Conservation (phyloP, 2,797 vertebrate species). For the Enteromius thamalakanensis region DNA sequence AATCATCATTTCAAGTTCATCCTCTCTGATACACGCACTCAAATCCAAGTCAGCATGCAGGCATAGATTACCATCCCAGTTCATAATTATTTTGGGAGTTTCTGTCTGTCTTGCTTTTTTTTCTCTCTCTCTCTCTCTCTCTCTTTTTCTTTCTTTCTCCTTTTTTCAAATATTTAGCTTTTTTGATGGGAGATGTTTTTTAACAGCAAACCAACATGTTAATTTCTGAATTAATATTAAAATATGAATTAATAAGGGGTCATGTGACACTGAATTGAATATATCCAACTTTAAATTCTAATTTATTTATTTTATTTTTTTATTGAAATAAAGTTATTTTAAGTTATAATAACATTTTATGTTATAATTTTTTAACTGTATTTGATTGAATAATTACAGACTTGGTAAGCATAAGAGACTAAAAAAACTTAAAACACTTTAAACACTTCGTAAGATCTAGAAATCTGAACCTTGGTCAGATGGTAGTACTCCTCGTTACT, state of each 20-base stretch:
- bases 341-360: not conserved
- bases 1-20: not conserved
- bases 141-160: too few species aligned
- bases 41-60: not conserved
- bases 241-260: not conserved
- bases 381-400: not conserved
- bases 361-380: not conserved
- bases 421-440: too few species aligned
- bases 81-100: not conserved
- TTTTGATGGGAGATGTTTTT: too few species aligned
- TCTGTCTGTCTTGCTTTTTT: too few species aligned
- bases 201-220: not conserved
- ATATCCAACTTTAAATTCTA: too few species aligned
- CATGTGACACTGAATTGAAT: not conserved
- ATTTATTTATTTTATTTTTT: too few species aligned
- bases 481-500: too few species aligned
- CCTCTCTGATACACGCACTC: not conserved
- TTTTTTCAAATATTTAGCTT: too few species aligned
- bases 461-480: too few species aligned
- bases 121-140: too few species aligned
- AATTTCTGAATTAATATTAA: not conserved
- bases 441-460: too few species aligned
- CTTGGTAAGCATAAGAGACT: not conserved
- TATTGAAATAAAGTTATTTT: not conserved
- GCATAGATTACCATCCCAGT: not conserved